These are phyloP conservation scores for Cercopithecus mona DNA, from an alignment of 2,113 vertebrate genomes.

Conservation along the genomic window DNA sequence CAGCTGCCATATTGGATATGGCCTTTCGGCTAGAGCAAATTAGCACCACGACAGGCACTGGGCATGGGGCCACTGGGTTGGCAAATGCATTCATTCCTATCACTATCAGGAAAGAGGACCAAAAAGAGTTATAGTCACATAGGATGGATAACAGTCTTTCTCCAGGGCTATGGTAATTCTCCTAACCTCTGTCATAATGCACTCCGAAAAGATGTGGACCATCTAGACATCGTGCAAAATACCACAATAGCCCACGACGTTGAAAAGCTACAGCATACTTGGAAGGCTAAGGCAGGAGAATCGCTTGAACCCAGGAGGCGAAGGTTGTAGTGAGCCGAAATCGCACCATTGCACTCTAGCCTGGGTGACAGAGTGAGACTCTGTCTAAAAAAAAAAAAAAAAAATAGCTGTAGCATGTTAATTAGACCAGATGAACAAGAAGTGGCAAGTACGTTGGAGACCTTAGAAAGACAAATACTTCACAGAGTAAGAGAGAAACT, in stretches of 20 bases:
- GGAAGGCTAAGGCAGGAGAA: too few relatives aligned
- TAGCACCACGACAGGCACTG: background rate
- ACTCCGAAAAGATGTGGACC: background rate
- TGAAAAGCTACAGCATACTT: background rate
- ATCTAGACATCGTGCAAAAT: background rate
- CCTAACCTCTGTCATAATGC: background rate
- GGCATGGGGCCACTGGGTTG: background rate
- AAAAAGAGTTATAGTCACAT: background rate
- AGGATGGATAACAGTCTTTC: background rate
- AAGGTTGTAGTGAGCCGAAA: too few relatives aligned
- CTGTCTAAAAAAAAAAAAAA: too few relatives aligned
- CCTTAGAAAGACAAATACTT: background rate
- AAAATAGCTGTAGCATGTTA: accelerated
- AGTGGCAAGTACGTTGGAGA: background rate
- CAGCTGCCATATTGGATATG: background rate
- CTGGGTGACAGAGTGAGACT: too few relatives aligned
- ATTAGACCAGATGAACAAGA: background rate
- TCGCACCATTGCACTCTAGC: too few relatives aligned
- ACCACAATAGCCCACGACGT: background rate
- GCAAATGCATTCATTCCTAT: background rate
- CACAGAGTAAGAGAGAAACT: background rate
- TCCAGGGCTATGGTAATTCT: background rate
- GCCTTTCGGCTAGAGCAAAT: background rate
- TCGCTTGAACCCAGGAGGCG: too few relatives aligned
- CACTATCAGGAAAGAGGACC: background rate